Evolutionary conservation across 1,140 invertebrate species (phyloP).

Genomic region (Orius insidiosus): DNA sequence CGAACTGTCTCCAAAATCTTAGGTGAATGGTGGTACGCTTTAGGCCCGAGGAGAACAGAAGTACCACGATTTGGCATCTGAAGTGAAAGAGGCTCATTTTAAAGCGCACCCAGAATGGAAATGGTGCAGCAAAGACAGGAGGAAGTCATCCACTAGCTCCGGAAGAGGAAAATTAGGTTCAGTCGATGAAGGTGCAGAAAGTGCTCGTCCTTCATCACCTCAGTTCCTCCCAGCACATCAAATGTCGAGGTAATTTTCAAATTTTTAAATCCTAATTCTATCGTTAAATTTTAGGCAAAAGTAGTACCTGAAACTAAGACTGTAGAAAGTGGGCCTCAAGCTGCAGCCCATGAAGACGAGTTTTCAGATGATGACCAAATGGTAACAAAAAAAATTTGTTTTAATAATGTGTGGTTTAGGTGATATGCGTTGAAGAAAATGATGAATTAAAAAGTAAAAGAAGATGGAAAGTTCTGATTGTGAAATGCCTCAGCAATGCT

Average conservation of each 20-base stretch:
- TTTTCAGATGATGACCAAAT: conserved; percentile 48
- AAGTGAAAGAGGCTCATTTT: conserved; percentile 97
- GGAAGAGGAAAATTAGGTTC: conserved; percentile 37
- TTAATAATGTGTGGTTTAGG: conserved; percentile 23
- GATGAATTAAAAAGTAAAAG: conserved; percentile 78
- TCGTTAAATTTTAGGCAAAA: no score
- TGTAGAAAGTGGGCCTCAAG: no score
- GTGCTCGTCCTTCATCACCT: conserved; percentile 21
- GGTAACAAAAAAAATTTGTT: conserved; percentile 26
- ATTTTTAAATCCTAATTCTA: background rate
- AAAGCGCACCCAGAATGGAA: conserved; percentile 93
- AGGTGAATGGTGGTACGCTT: conserved; percentile 97
- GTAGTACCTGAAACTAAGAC: no score
- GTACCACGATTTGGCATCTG: conserved; percentile 89
- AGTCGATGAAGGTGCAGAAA: conserved; percentile 35
- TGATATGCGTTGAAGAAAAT: conserved; percentile 43
- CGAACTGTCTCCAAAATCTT: conserved; percentile 97
- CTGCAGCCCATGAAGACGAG: conserved; percentile 19
- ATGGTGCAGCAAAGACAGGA: conserved; percentile 90
- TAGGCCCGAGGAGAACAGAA: conserved; percentile 85
- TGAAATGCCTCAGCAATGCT: conserved; percentile 45
- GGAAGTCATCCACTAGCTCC: conserved; percentile 67
- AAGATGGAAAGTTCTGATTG: conserved; percentile 81
- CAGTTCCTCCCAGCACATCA: conserved; percentile 1
- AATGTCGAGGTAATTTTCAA: background rate